Conservation (phyloP, 2,113 vertebrate genomes). For the Malurus melanocephalus region DNA sequence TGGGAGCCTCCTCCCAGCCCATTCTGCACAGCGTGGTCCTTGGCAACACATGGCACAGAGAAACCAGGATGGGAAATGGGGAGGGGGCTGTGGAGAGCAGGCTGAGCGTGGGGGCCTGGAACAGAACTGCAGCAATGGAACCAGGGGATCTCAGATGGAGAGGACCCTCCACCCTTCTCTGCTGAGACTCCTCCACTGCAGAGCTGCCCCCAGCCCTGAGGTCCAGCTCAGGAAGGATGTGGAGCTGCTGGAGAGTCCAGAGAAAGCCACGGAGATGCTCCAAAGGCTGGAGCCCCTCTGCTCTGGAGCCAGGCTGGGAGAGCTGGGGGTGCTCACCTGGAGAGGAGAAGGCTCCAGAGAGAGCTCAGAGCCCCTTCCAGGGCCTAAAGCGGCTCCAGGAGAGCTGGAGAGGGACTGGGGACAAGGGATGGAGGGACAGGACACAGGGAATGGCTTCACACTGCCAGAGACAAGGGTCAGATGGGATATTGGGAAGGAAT, state of each 20-base stretch:
- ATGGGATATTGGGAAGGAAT: not conserved
- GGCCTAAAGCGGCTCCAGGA: not conserved
- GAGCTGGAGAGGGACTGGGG: not conserved
- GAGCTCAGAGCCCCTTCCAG: rapidly evolving
- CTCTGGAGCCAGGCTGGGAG: not conserved
- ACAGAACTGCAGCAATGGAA: not conserved
- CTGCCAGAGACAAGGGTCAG: rapidly evolving
- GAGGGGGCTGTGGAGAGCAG: not conserved
- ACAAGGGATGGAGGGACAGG: not conserved
- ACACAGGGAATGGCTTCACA: not conserved
- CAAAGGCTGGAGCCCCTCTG: not conserved
- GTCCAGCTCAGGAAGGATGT: not conserved
- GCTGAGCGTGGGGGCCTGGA: not conserved
- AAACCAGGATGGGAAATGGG: not conserved
- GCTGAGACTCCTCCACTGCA: not conserved
- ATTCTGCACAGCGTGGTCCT: rapidly evolving
- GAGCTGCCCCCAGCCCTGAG: not conserved
- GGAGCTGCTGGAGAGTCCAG: not conserved
- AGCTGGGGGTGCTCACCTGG: rapidly evolving
- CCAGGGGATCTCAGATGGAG: not conserved
- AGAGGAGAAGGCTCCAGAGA: not conserved
- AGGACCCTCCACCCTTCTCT: not conserved
- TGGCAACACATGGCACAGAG: rapidly evolving
- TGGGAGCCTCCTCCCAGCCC: rapidly evolving
- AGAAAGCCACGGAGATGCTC: rapidly evolving